A percentile compares a stretch with the other conserved stretches of the same genome.
Conservation (phyloP, 1,140 invertebrate species). For the Rhagoletis pomonella region DNA sequence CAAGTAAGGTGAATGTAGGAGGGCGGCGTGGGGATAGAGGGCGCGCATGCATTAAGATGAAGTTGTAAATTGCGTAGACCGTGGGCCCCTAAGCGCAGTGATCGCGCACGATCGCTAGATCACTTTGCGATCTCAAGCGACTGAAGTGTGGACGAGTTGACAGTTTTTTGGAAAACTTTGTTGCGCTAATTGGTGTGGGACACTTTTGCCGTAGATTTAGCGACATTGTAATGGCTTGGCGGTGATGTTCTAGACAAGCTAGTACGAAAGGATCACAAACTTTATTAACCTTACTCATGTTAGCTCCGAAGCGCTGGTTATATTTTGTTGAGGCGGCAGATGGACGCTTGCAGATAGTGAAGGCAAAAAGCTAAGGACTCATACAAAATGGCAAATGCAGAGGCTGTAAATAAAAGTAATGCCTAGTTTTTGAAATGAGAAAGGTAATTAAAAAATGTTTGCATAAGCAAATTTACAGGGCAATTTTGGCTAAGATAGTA, state of each 20-base stretch:
- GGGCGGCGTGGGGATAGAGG: background rate
- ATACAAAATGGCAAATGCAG: slow-evolving; percentile 10
- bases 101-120: background rate
- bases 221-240: slow-evolving; percentile 8
- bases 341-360: slow-evolving; percentile 1
- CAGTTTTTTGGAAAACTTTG: slow-evolving; percentile 31
- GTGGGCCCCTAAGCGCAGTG: background rate
- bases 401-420: background rate
- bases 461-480: too few relatives aligned
- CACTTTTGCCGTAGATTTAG: background rate
- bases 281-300: background rate
- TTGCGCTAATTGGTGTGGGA: slow-evolving; percentile 35
- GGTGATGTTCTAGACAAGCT: background rate
- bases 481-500: too few relatives aligned
- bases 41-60: background rate
- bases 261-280: background rate
- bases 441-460: too few relatives aligned
- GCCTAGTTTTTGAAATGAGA: too few relatives aligned
- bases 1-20: too few relatives aligned
- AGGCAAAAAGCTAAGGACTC: background rate
- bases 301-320: background rate
- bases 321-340: background rate
- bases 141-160: background rate
- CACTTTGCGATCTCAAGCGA: background rate
- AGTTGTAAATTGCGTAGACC: background rate